Evolutionary conservation across 1,140 invertebrate genomes (phyloP).

Genomic region (Heliconius hermathena): DNA sequence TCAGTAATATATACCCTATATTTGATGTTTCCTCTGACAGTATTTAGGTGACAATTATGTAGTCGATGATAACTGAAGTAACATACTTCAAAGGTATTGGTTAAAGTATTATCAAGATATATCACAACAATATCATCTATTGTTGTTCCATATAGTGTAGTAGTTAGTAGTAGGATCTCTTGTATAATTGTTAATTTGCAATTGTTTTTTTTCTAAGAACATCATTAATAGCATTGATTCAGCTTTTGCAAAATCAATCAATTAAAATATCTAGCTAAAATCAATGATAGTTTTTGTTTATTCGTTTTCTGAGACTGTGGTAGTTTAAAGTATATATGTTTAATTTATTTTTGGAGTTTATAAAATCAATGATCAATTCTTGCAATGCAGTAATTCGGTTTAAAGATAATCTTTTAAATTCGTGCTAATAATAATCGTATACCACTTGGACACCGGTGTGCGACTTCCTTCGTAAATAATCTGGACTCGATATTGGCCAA

Average conservation of each 20-base stretch:
- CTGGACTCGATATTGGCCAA: too few relatives aligned
- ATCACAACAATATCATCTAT: constrained; percentile 41
- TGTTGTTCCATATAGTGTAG: constrained; percentile 36
- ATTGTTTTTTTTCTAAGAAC: neutral
- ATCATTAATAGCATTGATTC: neutral
- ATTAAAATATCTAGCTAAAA: neutral
- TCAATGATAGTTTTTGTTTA: neutral
- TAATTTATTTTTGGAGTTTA: neutral
- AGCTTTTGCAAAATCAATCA: neutral
- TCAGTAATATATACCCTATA: too few relatives aligned
- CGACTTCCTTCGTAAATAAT: too few relatives aligned
- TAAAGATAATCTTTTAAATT: constrained; percentile 35
- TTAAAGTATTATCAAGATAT: constrained; percentile 24
- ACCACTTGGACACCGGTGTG: constrained; percentile 30
- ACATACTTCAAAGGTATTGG: too few relatives aligned
- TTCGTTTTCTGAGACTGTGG: neutral
- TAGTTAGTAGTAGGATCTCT: constrained; percentile 24
- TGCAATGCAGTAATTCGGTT: constrained; percentile 17
- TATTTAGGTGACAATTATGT: too few relatives aligned
- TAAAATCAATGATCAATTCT: neutral
- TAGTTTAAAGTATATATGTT: neutral
- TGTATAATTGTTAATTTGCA: neutral
- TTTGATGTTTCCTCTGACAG: too few relatives aligned
- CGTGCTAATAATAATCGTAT: constrained; percentile 37
- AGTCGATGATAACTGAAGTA: too few relatives aligned